Evolutionary conservation across 2,888 invertebrate species (phyloP).

Genomic region (Noctua janthina): DNA sequence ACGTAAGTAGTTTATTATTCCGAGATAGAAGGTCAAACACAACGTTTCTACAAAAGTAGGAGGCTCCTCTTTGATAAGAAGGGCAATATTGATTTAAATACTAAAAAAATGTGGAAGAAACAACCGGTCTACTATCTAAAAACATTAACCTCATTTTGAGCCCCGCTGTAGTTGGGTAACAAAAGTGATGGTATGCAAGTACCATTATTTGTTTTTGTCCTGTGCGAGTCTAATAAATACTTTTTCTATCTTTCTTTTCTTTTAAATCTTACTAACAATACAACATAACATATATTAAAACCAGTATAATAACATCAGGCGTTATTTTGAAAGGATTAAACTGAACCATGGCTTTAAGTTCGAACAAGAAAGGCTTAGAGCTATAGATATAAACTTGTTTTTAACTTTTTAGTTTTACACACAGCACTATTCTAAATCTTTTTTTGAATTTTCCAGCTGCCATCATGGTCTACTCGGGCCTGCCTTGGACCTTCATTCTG

Average conservation of each 20-base stretch:
- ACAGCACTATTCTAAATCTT: neutral
- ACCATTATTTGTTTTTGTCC: too few species aligned
- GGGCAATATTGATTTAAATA: neutral
- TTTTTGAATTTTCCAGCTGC: conserved; percentile 58
- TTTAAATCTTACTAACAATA: conserved; percentile 1
- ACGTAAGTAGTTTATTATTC: conserved; percentile 59
- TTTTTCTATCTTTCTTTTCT: too few species aligned
- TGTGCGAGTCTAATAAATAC: too few species aligned
- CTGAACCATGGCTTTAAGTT: neutral
- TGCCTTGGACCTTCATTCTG: conserved; percentile 57
- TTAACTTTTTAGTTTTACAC: neutral
- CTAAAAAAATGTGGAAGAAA: neutral
- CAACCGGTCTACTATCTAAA: neutral
- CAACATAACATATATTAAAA: neutral
- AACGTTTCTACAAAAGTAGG: neutral
- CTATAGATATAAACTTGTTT: neutral
- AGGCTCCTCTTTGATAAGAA: neutral
- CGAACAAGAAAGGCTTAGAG: neutral
- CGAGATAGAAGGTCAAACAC: neutral
- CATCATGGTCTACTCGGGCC: conserved; percentile 49
- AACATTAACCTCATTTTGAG: neutral
- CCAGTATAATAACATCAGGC: neutral
- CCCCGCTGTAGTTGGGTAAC: neutral
- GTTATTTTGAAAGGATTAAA: neutral
- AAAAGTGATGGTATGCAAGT: neutral